Conservation (phyloP, 2,797 vertebrate species). For the Pangasius sanitwongsei region DNA sequence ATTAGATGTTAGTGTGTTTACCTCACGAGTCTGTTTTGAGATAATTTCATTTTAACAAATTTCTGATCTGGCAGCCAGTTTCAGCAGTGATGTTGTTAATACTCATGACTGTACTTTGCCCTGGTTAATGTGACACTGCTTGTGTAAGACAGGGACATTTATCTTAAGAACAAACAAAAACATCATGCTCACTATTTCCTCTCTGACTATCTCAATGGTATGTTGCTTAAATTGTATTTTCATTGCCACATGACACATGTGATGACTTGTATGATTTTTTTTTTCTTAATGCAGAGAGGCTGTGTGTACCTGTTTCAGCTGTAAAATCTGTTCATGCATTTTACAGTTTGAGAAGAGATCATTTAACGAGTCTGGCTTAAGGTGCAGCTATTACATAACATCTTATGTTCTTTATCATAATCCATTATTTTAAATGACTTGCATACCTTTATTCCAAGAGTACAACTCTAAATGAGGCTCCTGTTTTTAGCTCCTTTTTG, state of each 20-base stretch:
- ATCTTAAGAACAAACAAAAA: constrained; percentile 43
- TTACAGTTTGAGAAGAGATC: constrained; percentile 10
- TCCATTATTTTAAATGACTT: not conserved
- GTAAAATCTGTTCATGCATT: constrained; percentile 18
- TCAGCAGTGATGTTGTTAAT: constrained; percentile 14
- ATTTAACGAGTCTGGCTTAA: constrained; percentile 18
- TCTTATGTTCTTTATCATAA: not conserved
- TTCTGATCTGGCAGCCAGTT: not conserved
- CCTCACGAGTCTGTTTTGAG: not conserved
- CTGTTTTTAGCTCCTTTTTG: constrained; percentile 4
- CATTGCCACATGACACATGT: constrained; percentile 9
- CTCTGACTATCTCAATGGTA: constrained; percentile 25
- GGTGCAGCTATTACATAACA: not conserved
- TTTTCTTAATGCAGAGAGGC: constrained; percentile 22
- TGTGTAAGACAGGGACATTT: constrained; percentile 37
- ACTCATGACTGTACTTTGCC: constrained; percentile 19
- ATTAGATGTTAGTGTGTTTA: not conserved
- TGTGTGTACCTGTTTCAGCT: constrained; percentile 18
- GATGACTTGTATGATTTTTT: constrained; percentile 22
- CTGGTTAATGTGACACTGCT: constrained; percentile 37
- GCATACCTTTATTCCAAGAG: not conserved
- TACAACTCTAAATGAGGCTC: not conserved
- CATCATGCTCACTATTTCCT: constrained; percentile 40
- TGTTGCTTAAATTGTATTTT: not conserved
- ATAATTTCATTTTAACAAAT: not conserved